Evolutionary conservation across 2,888 invertebrate genomes (phyloP).

Genomic region (Lymantria dispar): DNA sequence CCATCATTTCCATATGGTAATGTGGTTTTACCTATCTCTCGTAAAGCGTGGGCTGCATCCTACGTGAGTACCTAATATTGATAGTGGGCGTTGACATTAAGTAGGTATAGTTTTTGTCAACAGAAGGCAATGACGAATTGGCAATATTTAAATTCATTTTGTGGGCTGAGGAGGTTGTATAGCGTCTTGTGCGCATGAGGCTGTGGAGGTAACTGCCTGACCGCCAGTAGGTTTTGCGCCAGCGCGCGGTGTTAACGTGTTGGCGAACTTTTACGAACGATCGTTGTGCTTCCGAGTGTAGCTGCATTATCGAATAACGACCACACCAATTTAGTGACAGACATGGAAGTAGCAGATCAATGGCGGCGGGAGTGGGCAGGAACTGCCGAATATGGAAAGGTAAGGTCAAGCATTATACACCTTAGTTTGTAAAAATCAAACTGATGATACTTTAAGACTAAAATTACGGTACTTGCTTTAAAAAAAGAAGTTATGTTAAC

Average conservation of each 20-base stretch:
- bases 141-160: slow-evolving; percentile 66
- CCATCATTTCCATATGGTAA: slow-evolving; percentile 36
- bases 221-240: slow-evolving; percentile 63
- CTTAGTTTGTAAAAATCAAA: too few species aligned
- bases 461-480: too few species aligned
- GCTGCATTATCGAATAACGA: slow-evolving; percentile 66
- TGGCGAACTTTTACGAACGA: slow-evolving; percentile 49
- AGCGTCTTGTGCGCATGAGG: slow-evolving; percentile 41
- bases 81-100: slow-evolving; percentile 73
- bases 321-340: slow-evolving; percentile 46
- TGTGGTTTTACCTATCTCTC: slow-evolving; percentile 34
- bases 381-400: slow-evolving; percentile 77
- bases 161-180: slow-evolving; percentile 58
- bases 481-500: too few species aligned
- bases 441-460: too few species aligned
- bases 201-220: slow-evolving; percentile 14
- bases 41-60: slow-evolving; percentile 58
- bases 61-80: slow-evolving; percentile 53
- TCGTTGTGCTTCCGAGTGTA: slow-evolving; percentile 65
- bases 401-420: slow-evolving; percentile 39
- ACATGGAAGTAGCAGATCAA: slow-evolving; percentile 77
- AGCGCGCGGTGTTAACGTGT: slow-evolving; percentile 58
- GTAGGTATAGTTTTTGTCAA: slow-evolving; percentile 69
- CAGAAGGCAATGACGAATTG: slow-evolving; percentile 71
- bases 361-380: slow-evolving; percentile 79